Evolutionary conservation across 1,140 invertebrate genomes (phyloP), one percentile per base, ranked within the genome.

Genomic region (Drosophila mojavensis): DNA sequence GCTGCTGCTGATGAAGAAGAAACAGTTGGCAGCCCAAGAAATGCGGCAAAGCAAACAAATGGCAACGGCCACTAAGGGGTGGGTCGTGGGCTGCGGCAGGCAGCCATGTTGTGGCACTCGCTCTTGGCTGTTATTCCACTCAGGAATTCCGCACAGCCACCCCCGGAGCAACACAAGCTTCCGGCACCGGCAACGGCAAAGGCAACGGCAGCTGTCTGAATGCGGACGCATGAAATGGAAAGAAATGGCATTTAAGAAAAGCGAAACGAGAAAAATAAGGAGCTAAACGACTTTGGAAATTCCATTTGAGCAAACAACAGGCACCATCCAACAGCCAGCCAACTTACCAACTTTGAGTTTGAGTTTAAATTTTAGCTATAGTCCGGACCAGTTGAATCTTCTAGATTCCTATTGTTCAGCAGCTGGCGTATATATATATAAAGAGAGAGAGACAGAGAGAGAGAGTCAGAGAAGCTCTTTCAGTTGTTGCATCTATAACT

Each of bases 201-300:
- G 66, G 62, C 30, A 41, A 11, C 84, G 80, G 81, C 84, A 89
- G 84, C 84, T 86, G 82, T 73, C 79, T 79, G 83, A 75, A 86
- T 83, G 83, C 84, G 79, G 71, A 88, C 83, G 83, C 84, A 84
- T 67, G 83, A 89, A 88, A 88, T 89, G 78, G 84, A 88, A 88
- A 86, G 86, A 89, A 89, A 88, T 88, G 80, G 84, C 84, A 89
- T 89, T 89, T 90, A 89, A 90, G 84, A 89, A 89, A 84, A 90
- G 85, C 85, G 84, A 89, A 89, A 85, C 84, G 84, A 90, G 85
- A 90, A 90, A 89, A 89, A 89, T 89, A 88, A 89, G 85, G 62
- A 89, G 81, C 84, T 78, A 89, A 89, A 89, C 78, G 84, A 90
- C 84, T 89, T 89, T 89, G 85, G 85, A 89, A 89, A 89, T 85